These are phyloP conservation scores for Cordilura impudica DNA, from an alignment of 2,888 invertebrate genomes.

Conservation along the genomic window DNA sequence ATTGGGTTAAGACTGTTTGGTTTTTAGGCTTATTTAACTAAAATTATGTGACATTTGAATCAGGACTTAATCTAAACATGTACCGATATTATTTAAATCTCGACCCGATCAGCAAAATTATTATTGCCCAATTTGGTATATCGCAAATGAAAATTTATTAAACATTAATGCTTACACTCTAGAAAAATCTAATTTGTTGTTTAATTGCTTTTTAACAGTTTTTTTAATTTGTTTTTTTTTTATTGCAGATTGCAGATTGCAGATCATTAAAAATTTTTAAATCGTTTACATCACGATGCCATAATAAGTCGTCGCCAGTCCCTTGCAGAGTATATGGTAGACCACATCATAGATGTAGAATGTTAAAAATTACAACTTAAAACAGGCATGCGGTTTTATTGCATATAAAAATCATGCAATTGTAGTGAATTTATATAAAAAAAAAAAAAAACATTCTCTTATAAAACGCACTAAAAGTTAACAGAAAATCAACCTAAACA, in stretches of 20 bases:
- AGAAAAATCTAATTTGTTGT: neutral
- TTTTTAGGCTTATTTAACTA: too few relatives aligned
- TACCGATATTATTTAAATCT: too few relatives aligned
- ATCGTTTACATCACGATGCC: neutral
- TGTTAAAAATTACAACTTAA: neutral
- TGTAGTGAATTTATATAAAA: neutral
- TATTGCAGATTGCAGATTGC: too few relatives aligned
- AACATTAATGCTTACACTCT: neutral
- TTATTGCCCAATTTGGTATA: too few relatives aligned
- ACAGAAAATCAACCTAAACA: slow-evolving; percentile 16
- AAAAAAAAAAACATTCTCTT: slow-evolving; percentile 11
- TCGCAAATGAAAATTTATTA: too few relatives aligned
- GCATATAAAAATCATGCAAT: slow-evolving; percentile 1
- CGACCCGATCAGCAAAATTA: too few relatives aligned
- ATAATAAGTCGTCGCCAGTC: neutral
- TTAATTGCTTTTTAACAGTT: neutral
- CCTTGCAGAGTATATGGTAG: neutral
- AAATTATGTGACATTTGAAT: too few relatives aligned
- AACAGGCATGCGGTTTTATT: slow-evolving; percentile 40
- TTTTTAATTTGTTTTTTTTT: neutral
- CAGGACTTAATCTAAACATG: too few relatives aligned
- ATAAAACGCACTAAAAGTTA: slow-evolving; percentile 28
- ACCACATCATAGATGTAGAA: neutral
- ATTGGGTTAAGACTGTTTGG: too few relatives aligned
- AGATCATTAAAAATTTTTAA: neutral